Evolutionary conservation across 2,888 invertebrate genomes (phyloP), one percentile per base, ranked within the genome.

Genomic region (Fissipunctia ypsillon): DNA sequence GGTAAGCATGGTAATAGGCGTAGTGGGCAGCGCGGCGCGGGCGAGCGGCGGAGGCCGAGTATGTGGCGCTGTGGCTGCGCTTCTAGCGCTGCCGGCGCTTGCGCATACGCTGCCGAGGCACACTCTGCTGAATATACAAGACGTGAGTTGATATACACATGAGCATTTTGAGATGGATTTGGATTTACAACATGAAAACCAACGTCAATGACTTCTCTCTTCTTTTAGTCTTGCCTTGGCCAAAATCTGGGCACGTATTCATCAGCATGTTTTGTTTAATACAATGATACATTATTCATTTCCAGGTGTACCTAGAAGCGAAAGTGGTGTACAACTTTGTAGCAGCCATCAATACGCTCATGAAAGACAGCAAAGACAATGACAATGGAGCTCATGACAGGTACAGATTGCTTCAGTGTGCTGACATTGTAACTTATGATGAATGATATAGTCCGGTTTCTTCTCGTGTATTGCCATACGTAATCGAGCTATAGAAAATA

Each of bases 241-340:
- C n/a, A n/a, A n/a, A n/a, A n/a, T n/a, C n/a, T n/a, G n/a, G n/a
- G n/a, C n/a, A n/a, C n/a, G n/a, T n/a, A n/a, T n/a, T n/a, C n/a
- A n/a, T n/a, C n/a, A n/a, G n/a, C n/a, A n/a, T n/a, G n/a, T n/a
- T n/a, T n/a, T n/a, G n/a, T n/a, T n/a, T n/a, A n/a, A n/a, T n/a
- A n/a, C n/a, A n/a, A n/a, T n/a, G n/a, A n/a, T n/a, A n/a, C 25
- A 25, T 52, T 25, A 2, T 7, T 0, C 4, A 54, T 31, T 93
- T 94, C 69, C 92, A 97, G 96, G 97, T 98, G 0, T 98, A 98
- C 90, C 94, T 98, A 28, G 98, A 98, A 90, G 97, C 98, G 0
- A 98, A 98, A 94, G 97, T 98, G 16, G 97, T 98, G 28, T 98
- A 98, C 63, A 98, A 98, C 94, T 96, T 98, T 65, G 97, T 98